A percentile compares a stretch with the other conserved stretches of the same genome.
phyloP scores from a whole-genome alignment of 2,797 vertebrate species.

The Lophius americanus region DNA sequence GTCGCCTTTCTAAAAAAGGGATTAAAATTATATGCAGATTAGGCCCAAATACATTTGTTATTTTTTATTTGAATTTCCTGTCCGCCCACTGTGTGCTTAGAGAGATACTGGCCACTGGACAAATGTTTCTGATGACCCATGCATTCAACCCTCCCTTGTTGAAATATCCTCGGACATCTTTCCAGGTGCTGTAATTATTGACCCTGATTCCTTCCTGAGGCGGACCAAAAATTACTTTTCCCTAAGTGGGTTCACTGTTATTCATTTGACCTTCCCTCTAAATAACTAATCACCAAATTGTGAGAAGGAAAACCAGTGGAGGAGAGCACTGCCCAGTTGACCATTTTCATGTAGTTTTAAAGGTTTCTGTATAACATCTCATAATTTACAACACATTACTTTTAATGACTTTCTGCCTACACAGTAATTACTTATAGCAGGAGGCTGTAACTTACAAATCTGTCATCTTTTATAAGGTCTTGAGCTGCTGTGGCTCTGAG shows the following conservation, averaged over 20 bases:
- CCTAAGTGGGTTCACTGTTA: conserved; percentile 11
- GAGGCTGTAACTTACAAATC: conserved; percentile 38
- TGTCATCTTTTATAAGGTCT: conserved; percentile 41
- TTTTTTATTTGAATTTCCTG: too few relatives aligned
- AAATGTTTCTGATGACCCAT: too few relatives aligned
- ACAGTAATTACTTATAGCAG: conserved; percentile 41
- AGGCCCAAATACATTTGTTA: too few relatives aligned
- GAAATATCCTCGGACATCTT: background rate
- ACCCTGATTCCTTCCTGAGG: conserved; percentile 7
- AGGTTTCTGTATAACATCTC: conserved; percentile 33
- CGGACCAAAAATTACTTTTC: background rate
- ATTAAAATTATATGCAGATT: too few relatives aligned
- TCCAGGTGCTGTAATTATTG: background rate
- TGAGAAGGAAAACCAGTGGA: background rate
- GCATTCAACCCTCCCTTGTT: background rate
- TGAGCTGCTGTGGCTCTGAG: conserved; percentile 1
- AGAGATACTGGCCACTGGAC: too few relatives aligned
- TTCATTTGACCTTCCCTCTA: conserved; percentile 23
- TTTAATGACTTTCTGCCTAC: conserved; percentile 32
- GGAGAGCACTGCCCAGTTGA: conserved; percentile 11
- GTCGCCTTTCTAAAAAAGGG: too few relatives aligned
- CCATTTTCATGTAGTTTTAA: conserved; percentile 45
- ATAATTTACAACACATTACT: conserved; percentile 42
- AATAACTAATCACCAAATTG: conserved; percentile 36
- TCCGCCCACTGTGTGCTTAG: too few relatives aligned